Evolutionary conservation across 2,797 vertebrate genomes (phyloP).

Genomic region (Sebastiscus albofasciatus): DNA sequence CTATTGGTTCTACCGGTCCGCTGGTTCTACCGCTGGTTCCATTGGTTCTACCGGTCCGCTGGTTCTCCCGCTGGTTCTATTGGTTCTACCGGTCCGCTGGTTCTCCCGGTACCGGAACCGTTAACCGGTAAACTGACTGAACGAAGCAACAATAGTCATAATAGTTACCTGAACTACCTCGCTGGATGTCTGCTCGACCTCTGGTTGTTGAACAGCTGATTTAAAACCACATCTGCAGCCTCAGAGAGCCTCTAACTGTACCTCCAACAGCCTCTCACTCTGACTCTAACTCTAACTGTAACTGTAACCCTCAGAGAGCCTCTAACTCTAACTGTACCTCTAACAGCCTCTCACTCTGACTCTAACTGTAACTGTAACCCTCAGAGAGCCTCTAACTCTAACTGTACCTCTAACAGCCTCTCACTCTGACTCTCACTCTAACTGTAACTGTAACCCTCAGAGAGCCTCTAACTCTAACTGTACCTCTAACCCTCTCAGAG

Average conservation of each 20-base stretch:
- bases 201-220: background rate
- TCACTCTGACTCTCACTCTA: background rate
- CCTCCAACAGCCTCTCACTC: background rate
- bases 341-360: too few species aligned
- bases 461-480: rapidly evolving
- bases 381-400: too few species aligned
- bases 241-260: background rate
- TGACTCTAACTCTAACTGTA: too few species aligned
- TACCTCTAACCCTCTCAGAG: background rate
- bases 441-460: background rate
- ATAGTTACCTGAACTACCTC: background rate
- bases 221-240: background rate
- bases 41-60: too few species aligned
- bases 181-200: background rate
- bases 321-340: too few species aligned
- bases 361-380: too few species aligned
- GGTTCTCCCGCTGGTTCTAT: too few species aligned
- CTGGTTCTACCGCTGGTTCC: too few species aligned
- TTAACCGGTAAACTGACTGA: conserved; percentile 5
- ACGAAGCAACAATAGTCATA: background rate
- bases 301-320: too few species aligned
- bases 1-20: too few species aligned
- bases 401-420: background rate
- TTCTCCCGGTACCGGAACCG: background rate
- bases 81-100: too few species aligned